Base-by-base conservation (phyloP, 1,140 invertebrate genomes). In the Hyles euphorbiae region DNA sequence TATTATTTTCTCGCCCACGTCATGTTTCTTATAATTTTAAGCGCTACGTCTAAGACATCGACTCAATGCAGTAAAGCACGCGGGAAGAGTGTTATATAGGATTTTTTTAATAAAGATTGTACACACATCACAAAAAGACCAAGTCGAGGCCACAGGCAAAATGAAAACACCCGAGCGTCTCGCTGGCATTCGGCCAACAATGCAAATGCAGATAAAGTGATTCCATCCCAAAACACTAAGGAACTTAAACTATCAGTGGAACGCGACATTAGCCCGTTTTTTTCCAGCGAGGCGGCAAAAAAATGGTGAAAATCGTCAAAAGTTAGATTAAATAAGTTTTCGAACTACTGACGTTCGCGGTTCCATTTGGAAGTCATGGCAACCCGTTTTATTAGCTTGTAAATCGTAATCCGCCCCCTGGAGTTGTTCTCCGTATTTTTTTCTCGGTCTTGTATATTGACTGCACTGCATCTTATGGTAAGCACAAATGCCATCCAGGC, bases 301-400 rank as follows among this genome's bases (percentile, higher is more conserved):
- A 79, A 70, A 72, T 60, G 40, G 56, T 53, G 58, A 63, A 68
- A 75, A 73, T 69, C 51, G 58, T 63, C 70, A 67, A 69, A 76
- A 79, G 72, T 77, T 79, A 77, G 70, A 79, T 79, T 79, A 79
- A 73, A 79, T 65, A 79, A 79, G 72, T 79, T 79, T 68, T 63
- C 61, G 63, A 63, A 34, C 49, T 68, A 45, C 62, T 55, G 60
- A 12, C 63, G 58, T 58, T 72, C 60, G 65, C 54, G 67, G 64
- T 69, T 72, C 58, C 68, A 72, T 66, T 70, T 71, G 60, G 65
- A 63, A 70, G 72, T 70, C 65, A 68, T 68, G 56, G 36, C 36
- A 40, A 40, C 36, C 8, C 36, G 36, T 40, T 40, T 40, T 40
- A 40, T 8, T 5, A 40, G 36, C 36, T 40, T 40, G 36, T 40